These are phyloP conservation scores for Mohoua ochrocephala DNA, from an alignment of 2,113 vertebrate species.

Conservation along the genomic window DNA sequence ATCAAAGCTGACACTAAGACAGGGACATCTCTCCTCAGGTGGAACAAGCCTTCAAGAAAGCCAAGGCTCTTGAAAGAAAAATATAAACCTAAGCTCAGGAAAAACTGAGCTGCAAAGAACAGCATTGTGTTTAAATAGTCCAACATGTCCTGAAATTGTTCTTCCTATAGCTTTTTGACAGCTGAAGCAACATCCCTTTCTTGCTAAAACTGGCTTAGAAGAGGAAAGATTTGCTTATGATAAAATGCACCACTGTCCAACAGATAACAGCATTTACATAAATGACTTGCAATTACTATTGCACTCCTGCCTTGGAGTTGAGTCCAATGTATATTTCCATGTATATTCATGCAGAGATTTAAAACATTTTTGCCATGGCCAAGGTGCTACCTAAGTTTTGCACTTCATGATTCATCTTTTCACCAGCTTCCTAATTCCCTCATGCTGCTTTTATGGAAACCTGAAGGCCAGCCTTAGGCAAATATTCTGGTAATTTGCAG, in stretches of 20 bases:
- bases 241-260: not conserved
- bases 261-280: slow-evolving; percentile 13
- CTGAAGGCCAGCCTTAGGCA: not conserved
- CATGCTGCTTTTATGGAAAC: not conserved
- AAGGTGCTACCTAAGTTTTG: not conserved
- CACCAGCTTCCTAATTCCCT: not conserved
- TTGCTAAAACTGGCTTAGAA: slow-evolving; percentile 37
- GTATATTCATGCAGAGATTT: not conserved
- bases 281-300: slow-evolving; percentile 30
- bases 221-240: not conserved
- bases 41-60: not conserved
- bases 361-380: not conserved
- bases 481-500: not conserved
- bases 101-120: not conserved
- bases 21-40: not conserved
- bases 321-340: not conserved
- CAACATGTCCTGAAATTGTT: not conserved
- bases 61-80: not conserved
- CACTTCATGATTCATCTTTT: not conserved
- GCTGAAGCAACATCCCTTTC: not conserved
- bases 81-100: not conserved
- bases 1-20: not conserved
- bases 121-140: not conserved
- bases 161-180: slow-evolving; percentile 15
- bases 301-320: not conserved